Evolutionary conservation across 1,140 invertebrate genomes (phyloP).

Genomic region (Ephestia elutella): DNA sequence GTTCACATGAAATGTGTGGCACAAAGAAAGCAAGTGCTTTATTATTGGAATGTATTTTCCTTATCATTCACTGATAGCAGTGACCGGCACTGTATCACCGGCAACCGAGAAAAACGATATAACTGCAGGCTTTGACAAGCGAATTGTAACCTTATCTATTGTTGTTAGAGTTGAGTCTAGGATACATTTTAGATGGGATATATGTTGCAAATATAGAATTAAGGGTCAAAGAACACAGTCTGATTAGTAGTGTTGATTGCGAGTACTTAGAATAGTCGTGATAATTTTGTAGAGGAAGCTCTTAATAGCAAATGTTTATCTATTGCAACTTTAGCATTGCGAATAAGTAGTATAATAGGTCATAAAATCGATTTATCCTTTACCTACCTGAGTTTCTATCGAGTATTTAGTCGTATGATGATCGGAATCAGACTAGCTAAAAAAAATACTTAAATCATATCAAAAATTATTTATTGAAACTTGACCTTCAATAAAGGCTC

Average conservation of each 20-base stretch:
- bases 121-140: conserved; percentile 18
- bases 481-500: too few relatives aligned
- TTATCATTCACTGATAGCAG: conserved; percentile 51
- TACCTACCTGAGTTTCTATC: too few relatives aligned
- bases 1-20: conserved; percentile 11
- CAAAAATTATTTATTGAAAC: too few relatives aligned
- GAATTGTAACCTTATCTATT: conserved; percentile 23
- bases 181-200: conserved; percentile 7
- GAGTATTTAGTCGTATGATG: too few relatives aligned
- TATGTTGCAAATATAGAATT: conserved; percentile 22
- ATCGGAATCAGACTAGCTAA: too few relatives aligned
- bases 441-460: too few relatives aligned
- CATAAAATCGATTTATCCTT: not conserved
- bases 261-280: conserved; percentile 22
- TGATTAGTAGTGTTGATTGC: conserved; percentile 32
- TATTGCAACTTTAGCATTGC: not conserved
- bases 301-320: not conserved
- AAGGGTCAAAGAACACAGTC: conserved; percentile 58
- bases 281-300: conserved; percentile 14
- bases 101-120: conserved; percentile 18
- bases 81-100: conserved; percentile 33
- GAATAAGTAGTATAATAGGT: not conserved
- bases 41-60: conserved; percentile 55
- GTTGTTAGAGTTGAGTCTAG: conserved; percentile 22
- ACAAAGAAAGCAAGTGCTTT: conserved; percentile 53